A percentile compares a stretch with the other conserved stretches of the same genome.
Evolutionary conservation across 1,140 invertebrate species (phyloP).

Genomic region (Hycleus phaleratus): DNA sequence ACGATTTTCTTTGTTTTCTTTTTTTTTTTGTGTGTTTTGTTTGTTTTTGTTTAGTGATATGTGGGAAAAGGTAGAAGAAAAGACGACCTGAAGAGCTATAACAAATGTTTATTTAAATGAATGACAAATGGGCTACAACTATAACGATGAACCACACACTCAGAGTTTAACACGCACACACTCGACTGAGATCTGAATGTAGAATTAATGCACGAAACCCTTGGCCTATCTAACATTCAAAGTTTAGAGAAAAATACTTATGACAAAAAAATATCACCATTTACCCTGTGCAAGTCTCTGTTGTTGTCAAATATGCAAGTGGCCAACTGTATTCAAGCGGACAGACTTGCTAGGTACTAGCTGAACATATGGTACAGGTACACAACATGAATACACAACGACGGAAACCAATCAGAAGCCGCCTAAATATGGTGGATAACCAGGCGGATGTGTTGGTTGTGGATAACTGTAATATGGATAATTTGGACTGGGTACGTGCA

Average conservation of each 20-base stretch:
- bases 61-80: slow-evolving; percentile 29
- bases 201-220: slow-evolving; percentile 40
- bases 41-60: slow-evolving; percentile 22
- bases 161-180: slow-evolving; percentile 29
- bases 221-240: slow-evolving; percentile 43
- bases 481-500: slow-evolving; percentile 49
- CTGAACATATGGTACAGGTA: slow-evolving; percentile 44
- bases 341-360: slow-evolving; percentile 44
- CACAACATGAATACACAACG: slow-evolving; percentile 43
- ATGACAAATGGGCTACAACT: slow-evolving; percentile 32
- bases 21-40: not conserved
- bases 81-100: slow-evolving; percentile 30
- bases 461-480: slow-evolving; percentile 46
- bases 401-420: slow-evolving; percentile 48
- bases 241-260: slow-evolving; percentile 43
- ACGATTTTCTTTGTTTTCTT: slow-evolving; percentile 15
- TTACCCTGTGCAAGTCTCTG: slow-evolving; percentile 44
- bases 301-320: slow-evolving; percentile 41
- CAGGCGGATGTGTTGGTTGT: slow-evolving; percentile 43
- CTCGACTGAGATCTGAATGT: slow-evolving; percentile 40
- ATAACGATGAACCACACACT: slow-evolving; percentile 35
- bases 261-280: slow-evolving; percentile 45
- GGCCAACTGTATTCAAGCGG: slow-evolving; percentile 41
- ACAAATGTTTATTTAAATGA: slow-evolving; percentile 35
- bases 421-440: slow-evolving; percentile 46